phyloP scores from a whole-genome alignment of 1,140 invertebrate genomes.

The Agrilus planipennis region DNA sequence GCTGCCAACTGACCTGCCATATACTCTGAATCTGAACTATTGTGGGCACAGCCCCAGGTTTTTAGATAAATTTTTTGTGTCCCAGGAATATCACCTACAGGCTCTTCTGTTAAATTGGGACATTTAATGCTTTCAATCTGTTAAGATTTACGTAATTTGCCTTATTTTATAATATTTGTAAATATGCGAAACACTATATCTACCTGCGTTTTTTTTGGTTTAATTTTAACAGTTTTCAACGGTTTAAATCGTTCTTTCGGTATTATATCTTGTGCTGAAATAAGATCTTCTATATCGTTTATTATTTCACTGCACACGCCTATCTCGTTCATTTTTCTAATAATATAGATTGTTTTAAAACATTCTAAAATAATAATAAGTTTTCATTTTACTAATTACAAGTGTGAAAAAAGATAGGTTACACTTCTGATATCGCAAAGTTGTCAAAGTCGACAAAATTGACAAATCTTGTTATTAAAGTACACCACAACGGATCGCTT shows the following conservation, averaged over 20 bases:
- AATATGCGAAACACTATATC: conserved; percentile 1
- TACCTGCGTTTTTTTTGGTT: conserved; percentile 39
- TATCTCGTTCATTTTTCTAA: too few relatives aligned
- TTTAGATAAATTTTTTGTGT: conserved; percentile 86
- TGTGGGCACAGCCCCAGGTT: conserved; percentile 97
- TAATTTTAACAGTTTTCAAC: conserved; percentile 51
- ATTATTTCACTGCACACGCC: conserved; percentile 56
- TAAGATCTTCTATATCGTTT: conserved; percentile 70
- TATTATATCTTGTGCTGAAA: conserved; percentile 62
- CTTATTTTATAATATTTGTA: neutral
- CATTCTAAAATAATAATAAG: too few relatives aligned
- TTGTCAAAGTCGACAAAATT: too few relatives aligned
- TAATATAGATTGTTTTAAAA: too few relatives aligned
- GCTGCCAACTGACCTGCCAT: conserved; percentile 89
- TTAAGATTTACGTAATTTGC: too few relatives aligned
- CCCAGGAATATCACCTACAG: conserved; percentile 66
- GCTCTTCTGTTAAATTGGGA: too few relatives aligned
- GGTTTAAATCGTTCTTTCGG: conserved; percentile 59
- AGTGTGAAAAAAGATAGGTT: too few relatives aligned
- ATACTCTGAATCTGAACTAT: conserved; percentile 92
- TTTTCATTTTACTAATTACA: too few relatives aligned
- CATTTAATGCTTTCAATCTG: too few relatives aligned
- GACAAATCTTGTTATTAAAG: too few relatives aligned
- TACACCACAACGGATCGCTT: too few relatives aligned
- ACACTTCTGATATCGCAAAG: too few relatives aligned